phyloP scores from a whole-genome alignment of 23 tunicate species.

The Clavelina lepadiformis region DNA sequence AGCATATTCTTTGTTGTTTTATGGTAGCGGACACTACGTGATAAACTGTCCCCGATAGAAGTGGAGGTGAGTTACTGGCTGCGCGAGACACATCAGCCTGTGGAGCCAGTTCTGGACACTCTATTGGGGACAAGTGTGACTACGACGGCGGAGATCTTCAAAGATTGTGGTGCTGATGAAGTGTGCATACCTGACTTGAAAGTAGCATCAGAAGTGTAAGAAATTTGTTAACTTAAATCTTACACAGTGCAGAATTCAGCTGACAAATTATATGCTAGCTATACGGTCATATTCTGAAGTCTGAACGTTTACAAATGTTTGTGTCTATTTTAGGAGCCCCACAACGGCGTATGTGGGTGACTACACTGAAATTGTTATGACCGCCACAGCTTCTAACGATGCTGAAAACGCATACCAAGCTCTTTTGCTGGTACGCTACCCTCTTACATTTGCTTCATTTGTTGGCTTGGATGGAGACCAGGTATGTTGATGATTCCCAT shows the following conservation, averaged over 20 bases:
- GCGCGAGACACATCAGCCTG: constrained; percentile 41
- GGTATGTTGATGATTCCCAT: too few relatives aligned
- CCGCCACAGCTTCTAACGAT: constrained; percentile 20
- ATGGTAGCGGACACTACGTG: too few relatives aligned
- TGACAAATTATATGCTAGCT: too few relatives aligned
- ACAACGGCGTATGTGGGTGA: constrained; percentile 23
- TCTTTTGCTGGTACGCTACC: constrained; percentile 47
- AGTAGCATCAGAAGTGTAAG: constrained; percentile 39
- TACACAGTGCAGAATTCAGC: too few relatives aligned
- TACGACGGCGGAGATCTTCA: constrained; percentile 43
- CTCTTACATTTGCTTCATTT: constrained; percentile 25
- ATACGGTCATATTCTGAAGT: neutral
- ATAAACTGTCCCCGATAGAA: constrained; percentile 50
- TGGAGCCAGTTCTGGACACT: constrained; percentile 67
- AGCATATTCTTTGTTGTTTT: too few relatives aligned
- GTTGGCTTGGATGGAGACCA: constrained; percentile 39
- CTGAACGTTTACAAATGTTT: neutral
- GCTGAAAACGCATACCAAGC: constrained; percentile 82
- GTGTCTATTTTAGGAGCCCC: constrained; percentile 15
- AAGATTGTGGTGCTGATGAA: constrained; percentile 81
- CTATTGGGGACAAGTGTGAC: constrained; percentile 37
- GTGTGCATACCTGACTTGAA: constrained; percentile 67
- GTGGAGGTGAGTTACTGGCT: constrained; percentile 64
- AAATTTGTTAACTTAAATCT: too few relatives aligned
- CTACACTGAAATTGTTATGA: constrained; percentile 38